Percentiles rank a stretch among this genome's conserved stretches.
phyloP scores from a whole-genome alignment of 2,797 vertebrate species.

The Chaunax sp. region DNA sequence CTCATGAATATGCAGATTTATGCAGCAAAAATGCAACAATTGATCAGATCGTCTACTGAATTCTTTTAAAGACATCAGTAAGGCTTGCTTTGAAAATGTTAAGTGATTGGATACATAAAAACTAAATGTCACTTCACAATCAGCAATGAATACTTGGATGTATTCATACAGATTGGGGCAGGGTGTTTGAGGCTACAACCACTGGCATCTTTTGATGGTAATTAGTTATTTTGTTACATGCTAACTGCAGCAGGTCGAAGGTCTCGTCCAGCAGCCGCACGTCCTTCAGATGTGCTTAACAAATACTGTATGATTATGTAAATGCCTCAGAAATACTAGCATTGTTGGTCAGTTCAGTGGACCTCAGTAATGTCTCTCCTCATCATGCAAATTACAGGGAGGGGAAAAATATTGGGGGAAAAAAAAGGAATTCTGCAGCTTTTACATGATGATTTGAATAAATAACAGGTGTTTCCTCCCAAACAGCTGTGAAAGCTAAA shows the following conservation, averaged over 20 bases:
- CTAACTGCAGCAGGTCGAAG: conserved; percentile 16
- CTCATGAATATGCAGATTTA: conserved; percentile 41
- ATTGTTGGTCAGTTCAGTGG: not conserved
- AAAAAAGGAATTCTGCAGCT: not conserved
- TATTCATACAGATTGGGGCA: not conserved
- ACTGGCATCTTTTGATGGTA: conserved; percentile 3
- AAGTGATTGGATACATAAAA: not conserved
- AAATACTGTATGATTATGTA: conserved; percentile 19
- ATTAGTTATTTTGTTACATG: conserved; percentile 15
- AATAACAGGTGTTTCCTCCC: not conserved
- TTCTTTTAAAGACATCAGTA: not conserved
- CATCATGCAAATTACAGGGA: not conserved
- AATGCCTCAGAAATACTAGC: conserved; percentile 16
- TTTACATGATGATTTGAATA: not conserved
- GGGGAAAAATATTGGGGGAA: not conserved
- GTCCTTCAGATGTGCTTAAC: conserved; percentile 20
- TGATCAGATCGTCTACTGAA: conserved; percentile 10
- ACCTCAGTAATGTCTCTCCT: not conserved
- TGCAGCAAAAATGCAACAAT: conserved; percentile 19
- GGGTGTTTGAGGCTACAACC: not conserved
- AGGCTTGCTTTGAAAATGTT: not conserved
- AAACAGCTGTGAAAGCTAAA: not conserved
- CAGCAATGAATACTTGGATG: not conserved
- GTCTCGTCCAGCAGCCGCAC: not conserved
- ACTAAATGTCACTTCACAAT: not conserved